Conservation (phyloP, 2,888 invertebrate species). For the Petrolisthes manimaculis region DNA sequence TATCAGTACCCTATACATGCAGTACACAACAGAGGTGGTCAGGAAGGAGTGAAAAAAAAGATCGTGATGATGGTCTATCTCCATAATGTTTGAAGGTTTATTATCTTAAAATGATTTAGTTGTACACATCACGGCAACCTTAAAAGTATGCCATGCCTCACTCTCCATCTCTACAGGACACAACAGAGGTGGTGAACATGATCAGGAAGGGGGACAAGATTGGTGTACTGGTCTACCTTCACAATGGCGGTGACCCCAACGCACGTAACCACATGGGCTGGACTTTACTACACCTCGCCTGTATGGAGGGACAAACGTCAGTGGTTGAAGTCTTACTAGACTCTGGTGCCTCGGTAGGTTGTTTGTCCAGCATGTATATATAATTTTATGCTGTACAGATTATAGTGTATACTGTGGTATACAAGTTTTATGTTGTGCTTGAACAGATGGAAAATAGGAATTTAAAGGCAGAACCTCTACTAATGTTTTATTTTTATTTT, state of each 20-base stretch:
- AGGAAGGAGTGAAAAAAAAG: background rate
- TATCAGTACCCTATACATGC: background rate
- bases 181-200: slow-evolving; percentile 46
- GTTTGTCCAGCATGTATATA: background rate
- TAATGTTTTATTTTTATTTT: too few relatives aligned
- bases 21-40: background rate
- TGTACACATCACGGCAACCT: too few relatives aligned
- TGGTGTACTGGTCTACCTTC: slow-evolving; percentile 57
- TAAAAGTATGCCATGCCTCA: background rate
- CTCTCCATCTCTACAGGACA: slow-evolving; percentile 45
- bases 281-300: slow-evolving; percentile 63
- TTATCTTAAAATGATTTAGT: background rate
- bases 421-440: too few relatives aligned
- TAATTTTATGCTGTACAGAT: too few relatives aligned
- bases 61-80: background rate
- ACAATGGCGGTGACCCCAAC: slow-evolving; percentile 61
- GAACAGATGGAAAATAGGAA: too few relatives aligned
- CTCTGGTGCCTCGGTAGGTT: slow-evolving; percentile 50
- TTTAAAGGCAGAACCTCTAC: too few relatives aligned
- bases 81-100: background rate
- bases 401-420: too few relatives aligned
- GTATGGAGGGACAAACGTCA: slow-evolving; percentile 60
- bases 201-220: slow-evolving; percentile 61
- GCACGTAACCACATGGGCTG: slow-evolving; percentile 59
- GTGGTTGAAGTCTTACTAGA: slow-evolving; percentile 60